phyloP scores from a whole-genome alignment of 2,113 vertebrate genomes.

The Siniperca knerii region DNA sequence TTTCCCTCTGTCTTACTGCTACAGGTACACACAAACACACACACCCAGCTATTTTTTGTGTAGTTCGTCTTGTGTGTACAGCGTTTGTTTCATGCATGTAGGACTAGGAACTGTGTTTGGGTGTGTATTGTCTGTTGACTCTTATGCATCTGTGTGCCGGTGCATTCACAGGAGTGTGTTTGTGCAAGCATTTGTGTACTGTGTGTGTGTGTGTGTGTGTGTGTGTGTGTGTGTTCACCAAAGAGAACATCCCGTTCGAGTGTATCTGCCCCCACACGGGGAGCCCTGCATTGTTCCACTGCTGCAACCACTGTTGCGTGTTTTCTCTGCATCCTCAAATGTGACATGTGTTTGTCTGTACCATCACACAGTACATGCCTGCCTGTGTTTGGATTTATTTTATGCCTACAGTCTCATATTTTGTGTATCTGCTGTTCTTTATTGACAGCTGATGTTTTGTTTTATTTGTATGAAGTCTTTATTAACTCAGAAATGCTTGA shows the following conservation, averaged over 20 bases:
- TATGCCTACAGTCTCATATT: background rate
- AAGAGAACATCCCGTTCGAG: constrained; percentile 75
- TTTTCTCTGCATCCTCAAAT: constrained; percentile 56
- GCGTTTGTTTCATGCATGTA: background rate
- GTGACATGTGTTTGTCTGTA: background rate
- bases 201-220: constrained; percentile 13
- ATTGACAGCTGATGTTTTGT: background rate
- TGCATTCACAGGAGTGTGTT: background rate
- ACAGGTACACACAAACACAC: background rate
- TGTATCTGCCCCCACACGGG: constrained; percentile 54
- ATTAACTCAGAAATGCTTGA: background rate
- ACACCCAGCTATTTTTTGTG: background rate
- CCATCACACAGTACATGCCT: background rate
- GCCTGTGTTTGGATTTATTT: background rate
- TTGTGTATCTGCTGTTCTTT: background rate
- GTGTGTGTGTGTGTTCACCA: constrained; percentile 3
- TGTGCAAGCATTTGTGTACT: background rate
- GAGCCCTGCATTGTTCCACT: constrained; percentile 67
- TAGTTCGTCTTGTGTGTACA: background rate
- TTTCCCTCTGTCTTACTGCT: background rate
- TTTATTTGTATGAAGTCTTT: background rate
- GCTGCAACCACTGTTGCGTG: constrained; percentile 44
- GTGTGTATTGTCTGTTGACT: background rate
- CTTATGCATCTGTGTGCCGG: background rate
- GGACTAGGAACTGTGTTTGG: background rate